Evolutionary conservation across 23 tunicate species (phyloP).

Genomic region (Styela clava): DNA sequence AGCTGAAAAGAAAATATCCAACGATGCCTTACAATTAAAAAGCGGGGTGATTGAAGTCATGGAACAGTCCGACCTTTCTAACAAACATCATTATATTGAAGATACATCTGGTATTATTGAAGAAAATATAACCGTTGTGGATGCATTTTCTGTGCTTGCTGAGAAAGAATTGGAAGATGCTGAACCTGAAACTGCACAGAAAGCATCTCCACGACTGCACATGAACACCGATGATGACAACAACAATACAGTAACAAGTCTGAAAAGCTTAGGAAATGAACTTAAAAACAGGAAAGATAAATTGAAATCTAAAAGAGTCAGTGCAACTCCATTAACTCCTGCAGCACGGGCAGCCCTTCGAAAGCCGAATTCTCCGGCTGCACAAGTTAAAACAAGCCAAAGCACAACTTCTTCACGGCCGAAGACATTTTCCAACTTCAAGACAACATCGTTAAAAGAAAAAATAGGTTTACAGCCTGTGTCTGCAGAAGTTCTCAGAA

Average conservation of each 20-base stretch:
- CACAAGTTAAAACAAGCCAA: too few species aligned
- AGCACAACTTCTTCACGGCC: too few species aligned
- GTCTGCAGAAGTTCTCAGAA: not conserved
- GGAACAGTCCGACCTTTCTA: too few species aligned
- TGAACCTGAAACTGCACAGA: not conserved
- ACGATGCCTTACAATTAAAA: not conserved
- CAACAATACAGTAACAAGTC: not conserved
- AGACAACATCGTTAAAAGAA: not conserved
- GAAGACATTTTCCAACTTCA: too few species aligned
- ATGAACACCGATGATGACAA: not conserved
- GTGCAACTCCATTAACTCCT: not conserved
- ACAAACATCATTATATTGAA: too few species aligned
- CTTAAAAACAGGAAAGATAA: not conserved
- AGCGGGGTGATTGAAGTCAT: too few species aligned
- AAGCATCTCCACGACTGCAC: not conserved
- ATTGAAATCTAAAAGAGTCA: not conserved
- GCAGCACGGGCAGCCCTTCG: conserved; percentile 2
- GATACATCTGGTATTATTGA: not conserved
- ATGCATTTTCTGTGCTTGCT: not conserved
- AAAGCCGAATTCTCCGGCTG: not conserved
- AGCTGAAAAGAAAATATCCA: not conserved
- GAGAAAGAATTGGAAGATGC: not conserved
- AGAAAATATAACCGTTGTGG: not conserved
- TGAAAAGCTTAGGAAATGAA: not conserved
- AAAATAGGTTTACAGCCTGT: too few species aligned